Percentiles rank a stretch among this genome's conserved stretches.
Conservation (phyloP, 2,797 vertebrate species). For the Protonibea diacanthus region DNA sequence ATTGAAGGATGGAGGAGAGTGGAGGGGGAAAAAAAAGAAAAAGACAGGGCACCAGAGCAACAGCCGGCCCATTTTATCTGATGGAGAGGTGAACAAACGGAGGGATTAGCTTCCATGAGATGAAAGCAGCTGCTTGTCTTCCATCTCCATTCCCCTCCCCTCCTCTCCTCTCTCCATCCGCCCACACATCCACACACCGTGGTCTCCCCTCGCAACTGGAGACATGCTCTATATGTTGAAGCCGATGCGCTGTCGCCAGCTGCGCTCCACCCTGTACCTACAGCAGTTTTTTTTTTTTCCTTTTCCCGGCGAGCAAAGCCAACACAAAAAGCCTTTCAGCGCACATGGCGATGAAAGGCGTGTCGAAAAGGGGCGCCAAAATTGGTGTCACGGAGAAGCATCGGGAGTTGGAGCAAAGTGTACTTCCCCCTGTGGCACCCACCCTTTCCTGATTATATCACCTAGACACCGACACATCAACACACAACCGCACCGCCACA, state of each 20-base stretch:
- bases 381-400: conserved; percentile 24
- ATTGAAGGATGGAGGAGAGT: conserved; percentile 68
- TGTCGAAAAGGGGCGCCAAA: conserved; percentile 55
- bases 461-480: conserved; percentile 45
- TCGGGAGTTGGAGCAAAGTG: conserved; percentile 67
- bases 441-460: conserved; percentile 61
- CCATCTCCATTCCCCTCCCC: conserved; percentile 63
- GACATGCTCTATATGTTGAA: conserved; percentile 65
- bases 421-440: conserved; percentile 54
- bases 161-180: conserved; percentile 63
- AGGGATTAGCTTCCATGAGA: conserved; percentile 79
- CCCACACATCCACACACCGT: conserved; percentile 79
- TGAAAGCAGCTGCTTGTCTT: conserved; percentile 82
- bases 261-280: conserved; percentile 61
- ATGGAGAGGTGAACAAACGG: conserved; percentile 74
- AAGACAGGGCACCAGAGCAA: conserved; percentile 49
- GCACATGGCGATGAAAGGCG: conserved; percentile 48
- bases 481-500: not conserved
- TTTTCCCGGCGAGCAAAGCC: not conserved
- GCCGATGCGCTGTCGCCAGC: conserved; percentile 41
- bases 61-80: conserved; percentile 78
- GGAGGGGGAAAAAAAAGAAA: conserved; percentile 24
- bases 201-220: conserved; percentile 79
- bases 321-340: conserved; percentile 25
- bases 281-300: conserved; percentile 8